A percentile compares a stretch with the other conserved stretches of the same genome.
phyloP scores from a whole-genome alignment of 2,797 vertebrate genomes.

The Zalophus californianus region DNA sequence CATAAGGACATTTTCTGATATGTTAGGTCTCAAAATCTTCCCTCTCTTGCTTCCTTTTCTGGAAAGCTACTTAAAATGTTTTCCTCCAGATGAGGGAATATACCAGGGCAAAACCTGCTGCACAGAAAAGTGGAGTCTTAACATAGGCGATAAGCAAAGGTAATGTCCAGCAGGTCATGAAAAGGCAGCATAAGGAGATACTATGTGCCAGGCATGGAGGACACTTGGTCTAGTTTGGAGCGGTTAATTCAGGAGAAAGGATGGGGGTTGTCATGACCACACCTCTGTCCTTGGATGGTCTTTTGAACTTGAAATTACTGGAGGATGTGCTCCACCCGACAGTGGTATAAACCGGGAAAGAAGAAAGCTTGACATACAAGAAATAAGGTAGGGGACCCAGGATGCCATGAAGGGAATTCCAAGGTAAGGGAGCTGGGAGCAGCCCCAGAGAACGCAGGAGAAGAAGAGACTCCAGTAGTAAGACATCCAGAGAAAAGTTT shows the following conservation, averaged over 20 bases:
- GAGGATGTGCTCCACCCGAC: not conserved
- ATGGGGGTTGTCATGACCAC: no score
- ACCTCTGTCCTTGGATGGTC: rapidly evolving
- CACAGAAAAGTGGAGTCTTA: not conserved
- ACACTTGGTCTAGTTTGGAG: rapidly evolving
- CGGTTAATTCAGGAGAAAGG: not conserved
- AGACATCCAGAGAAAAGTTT: not conserved
- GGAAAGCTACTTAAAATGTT: not conserved
- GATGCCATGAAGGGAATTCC: not conserved
- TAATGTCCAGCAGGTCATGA: rapidly evolving
- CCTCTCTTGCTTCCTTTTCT: not conserved
- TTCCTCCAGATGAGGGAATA: rapidly evolving
- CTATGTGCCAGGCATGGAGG: rapidly evolving
- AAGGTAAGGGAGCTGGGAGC: rapidly evolving
- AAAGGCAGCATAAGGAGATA: no score
- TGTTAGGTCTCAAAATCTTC: not conserved
- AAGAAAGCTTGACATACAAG: rapidly evolving
- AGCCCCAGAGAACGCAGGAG: rapidly evolving
- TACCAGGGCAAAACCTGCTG: rapidly evolving
- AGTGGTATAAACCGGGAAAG: not conserved
- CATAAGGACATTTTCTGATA: not conserved
- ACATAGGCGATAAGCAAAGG: rapidly evolving
- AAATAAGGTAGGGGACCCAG: rapidly evolving
- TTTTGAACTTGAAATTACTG: not conserved
- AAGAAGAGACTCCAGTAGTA: not conserved